phyloP scores from a whole-genome alignment of 2,888 invertebrate genomes.

The Scrobipalpa costella region DNA sequence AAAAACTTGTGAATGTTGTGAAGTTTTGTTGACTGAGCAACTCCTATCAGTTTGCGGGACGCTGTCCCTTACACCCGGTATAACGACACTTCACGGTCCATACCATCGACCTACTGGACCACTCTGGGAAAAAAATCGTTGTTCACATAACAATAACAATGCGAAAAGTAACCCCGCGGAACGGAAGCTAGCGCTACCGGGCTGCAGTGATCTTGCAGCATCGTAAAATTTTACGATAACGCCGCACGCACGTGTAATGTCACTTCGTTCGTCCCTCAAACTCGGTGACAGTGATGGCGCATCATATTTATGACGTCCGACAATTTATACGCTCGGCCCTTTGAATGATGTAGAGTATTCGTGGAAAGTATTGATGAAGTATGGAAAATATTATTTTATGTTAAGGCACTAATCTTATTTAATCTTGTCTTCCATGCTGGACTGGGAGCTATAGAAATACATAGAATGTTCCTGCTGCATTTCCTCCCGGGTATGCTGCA shows the following conservation, averaged over 20 bases:
- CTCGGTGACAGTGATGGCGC: slow-evolving; percentile 53
- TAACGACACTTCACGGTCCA: no score
- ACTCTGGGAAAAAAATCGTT: background rate
- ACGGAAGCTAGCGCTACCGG: slow-evolving; percentile 48
- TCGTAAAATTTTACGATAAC: slow-evolving; percentile 79
- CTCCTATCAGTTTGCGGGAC: no score
- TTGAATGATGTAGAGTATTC: slow-evolving; percentile 23
- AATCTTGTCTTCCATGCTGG: no score
- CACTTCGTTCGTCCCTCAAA: slow-evolving; percentile 42
- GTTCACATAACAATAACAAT: slow-evolving; percentile 28
- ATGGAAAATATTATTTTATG: background rate
- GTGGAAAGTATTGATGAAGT: slow-evolving; percentile 10
- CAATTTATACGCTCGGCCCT: slow-evolving; percentile 43
- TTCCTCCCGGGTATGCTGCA: no score
- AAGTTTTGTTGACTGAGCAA: no score
- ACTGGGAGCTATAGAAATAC: no score
- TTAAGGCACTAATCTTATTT: background rate
- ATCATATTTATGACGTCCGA: slow-evolving; percentile 67
- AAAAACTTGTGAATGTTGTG: no score
- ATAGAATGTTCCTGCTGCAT: no score
- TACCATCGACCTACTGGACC: background rate
- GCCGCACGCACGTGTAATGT: slow-evolving; percentile 61
- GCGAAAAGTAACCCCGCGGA: slow-evolving; percentile 35
- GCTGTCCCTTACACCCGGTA: no score
- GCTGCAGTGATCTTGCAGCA: slow-evolving; percentile 49